Evolutionary conservation across 2,797 vertebrate genomes (phyloP), one percentile per base, ranked within the genome.

Genomic region (Pantherophis alleghaniensis): DNA sequence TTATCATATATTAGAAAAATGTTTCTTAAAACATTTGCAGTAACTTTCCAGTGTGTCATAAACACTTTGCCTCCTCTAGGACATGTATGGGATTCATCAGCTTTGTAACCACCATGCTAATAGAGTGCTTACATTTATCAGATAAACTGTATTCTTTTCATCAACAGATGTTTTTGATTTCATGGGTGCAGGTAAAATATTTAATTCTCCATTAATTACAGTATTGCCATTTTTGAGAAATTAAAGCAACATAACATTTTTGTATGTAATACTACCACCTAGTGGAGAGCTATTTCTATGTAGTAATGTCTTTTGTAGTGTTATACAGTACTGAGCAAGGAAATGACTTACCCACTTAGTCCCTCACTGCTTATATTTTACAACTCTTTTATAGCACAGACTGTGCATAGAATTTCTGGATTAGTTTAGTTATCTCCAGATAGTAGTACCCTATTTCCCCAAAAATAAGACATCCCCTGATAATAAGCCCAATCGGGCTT

Each of bases 241-340:
- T 14, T 59, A 0, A 92, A 86, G 0, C 16, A 91, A 9, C 47
- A 9, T 51, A 91, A 66, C 32, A 69, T 92, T 37, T 88, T 57
- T 51, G 91, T 56, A 51, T 10, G 47, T 37, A 20, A 89, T 32
- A 86, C 94, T 93, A 95, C 96, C 97, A 94, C 89, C 97, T 97
- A 95, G 95, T 86, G 97, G 95, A 91, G 88, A 28, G 12, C 66
- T 55, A 18, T 92, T 86, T 86, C n/a, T 47, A 13, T 1, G 0
- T 10, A 26, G 0, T 16, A 55, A 7, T 0, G 0, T 55, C 10
- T 1, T 56, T 55, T 59, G 42, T 5, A 26, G 42, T 20, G 11
- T 47, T 88, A 4, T 37, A 61, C 63, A 69, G 63, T 32, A 74
- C 5, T 56, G n/a, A 74, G 60, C 55, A 90, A 57, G 57, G 74